Base-by-base conservation (phyloP, 2,113 vertebrate species). In the Plestiodon gilberti region DNA sequence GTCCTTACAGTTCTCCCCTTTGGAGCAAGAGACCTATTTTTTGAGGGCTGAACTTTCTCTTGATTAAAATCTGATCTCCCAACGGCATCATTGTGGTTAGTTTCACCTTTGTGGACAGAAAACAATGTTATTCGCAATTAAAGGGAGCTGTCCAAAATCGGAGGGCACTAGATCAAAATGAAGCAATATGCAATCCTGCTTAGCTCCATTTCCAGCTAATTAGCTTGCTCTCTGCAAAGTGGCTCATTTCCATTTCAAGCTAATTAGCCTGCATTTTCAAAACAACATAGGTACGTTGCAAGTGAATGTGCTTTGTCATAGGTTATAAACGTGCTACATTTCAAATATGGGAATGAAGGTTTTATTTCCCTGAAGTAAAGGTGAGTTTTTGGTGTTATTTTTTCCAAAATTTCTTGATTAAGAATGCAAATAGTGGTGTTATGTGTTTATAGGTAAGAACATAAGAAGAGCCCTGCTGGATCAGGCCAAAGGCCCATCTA, bases 201-300 rank as follows among this genome's bases (percentile, higher is more conserved):
- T 13, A 82, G 22, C 6, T 82, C 52, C 22, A 57, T 71, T 57
- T 70, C 30, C 15, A n/a, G n/a, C 76, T 23, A 59, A 78, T 78
- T 78, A 55, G 40, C 38, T 74, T 35, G 18, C 71, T 28, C 71
- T 48, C 71, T 74, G 71, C 40, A 74, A 74, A 23, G 7, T 38
- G 40, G 52, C 76, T 78, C 76, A 78, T 57, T 78, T 55, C 76
- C 48, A 78, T 78, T 78, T 78, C 69, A 82, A 35, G n/a, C 67
- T 73, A 71, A 40, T 82, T 82, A 38, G 23, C n/a, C 38, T 71
- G n/a, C n/a, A 57, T 55, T 82, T 59, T 70, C 57, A 71, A 25
- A 82, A 82, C 65, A 55, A 57, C 64, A 52, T 52, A 67, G 20
- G 9, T 57, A 57, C 22, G 25, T 38, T 25, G 33, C 55, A 22